Base-by-base conservation (phyloP, 30 jellyfish, hydroid and myxozoan species). In the Aurelia sp. region DNA sequence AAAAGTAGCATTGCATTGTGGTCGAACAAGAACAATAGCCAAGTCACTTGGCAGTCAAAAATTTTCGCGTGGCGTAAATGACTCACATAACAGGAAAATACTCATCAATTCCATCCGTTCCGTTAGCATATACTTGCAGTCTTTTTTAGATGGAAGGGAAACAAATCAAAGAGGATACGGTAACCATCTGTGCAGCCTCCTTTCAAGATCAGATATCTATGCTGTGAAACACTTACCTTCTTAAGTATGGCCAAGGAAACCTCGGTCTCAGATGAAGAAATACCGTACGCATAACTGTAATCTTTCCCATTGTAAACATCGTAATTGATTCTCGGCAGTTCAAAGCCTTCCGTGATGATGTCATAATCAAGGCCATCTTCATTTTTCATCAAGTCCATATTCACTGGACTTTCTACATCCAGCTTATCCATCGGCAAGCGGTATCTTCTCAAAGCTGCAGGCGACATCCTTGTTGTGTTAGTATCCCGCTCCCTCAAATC, bases 291-390 rank as follows among this genome's bases (percentile, higher is more conserved):
- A 53, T 5, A 88, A 41, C 75, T 81, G 76, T 88, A 88, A 8
- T 63, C 70, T 52, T 58, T 65, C n/a, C 91, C 90, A 79, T 71
- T 76, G 78, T 47, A 68, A 11, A 21, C 23, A 10, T 78, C 89
- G 76, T 86, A 86, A 59, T 88, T 88, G 66, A 88, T 88, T 44
- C 79, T 71, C 21, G 97, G 97, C 86, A 88, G 71, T 30, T 88
- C 97, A 57, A 79, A 88, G 8, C 93, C 87, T 17, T 50, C 62
- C 51, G 60, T 86, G 47, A 88, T 81, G 78, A 74, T 11, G 19
- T 79, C 92, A 59, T 79, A 88, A 53, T 88, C 97, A 5, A 57
- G 88, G 6, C 92, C 97, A 9, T 72, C 76, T 3, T 59, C 74
- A 16, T 66, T 37, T 57, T 72, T 73, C 47, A 31, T 73, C 69